Base-by-base conservation (phyloP, 2,797 vertebrate species). In the Mareca penelope region DNA sequence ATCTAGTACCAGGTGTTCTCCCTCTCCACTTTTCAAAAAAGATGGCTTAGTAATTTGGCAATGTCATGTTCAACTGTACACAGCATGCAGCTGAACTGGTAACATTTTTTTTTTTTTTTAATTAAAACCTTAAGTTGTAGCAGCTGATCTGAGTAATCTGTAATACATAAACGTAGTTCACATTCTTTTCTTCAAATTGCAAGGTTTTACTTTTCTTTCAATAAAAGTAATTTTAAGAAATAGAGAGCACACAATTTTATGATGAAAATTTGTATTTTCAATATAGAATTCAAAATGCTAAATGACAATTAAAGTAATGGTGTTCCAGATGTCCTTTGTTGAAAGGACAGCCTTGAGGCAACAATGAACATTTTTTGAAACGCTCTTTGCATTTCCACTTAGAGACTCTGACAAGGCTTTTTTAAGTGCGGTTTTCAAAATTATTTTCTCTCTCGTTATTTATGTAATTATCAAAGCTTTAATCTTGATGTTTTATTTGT, bases 401-500 rank as follows among this genome's bases (percentile, higher is more conserved):
- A 63, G 29, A 42, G 61, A 42, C 28, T 64, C 28, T 64, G 61
- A 52, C 22, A 72, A 24, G 29, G 40, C 52, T 24, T 72, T 76
- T 64, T 44, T 40, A 78, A 90, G 80, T 0, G 0, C 80, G 48
- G 22, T 77, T 96, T 96, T 77, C 26, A 71, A 60, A 90, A 87
- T 52, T 65, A 68, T 84, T 95, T 92, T 94, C 21, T 84, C 53
- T 85, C 61, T 88, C 39, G 28, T 60, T 93, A 70, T 87, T 95
- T 82, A 71, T 71, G 52, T 89, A 82, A 92, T 94, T 94, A 80
- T 73, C 64, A 76, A 59, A 88, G 52, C 70, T 89, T 95, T 95
- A 87, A 87, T 95, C 60, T 71, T 55, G 28, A 29, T 96, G 90
- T 21, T 93, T 85, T 92, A 57, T 94, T 95, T 92, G 60, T 89